A percentile compares a stretch with the other conserved stretches of the same genome.
These are phyloP conservation scores for Oligia strigilis DNA, from an alignment of 2,888 invertebrate genomes.

Conservation along the genomic window DNA sequence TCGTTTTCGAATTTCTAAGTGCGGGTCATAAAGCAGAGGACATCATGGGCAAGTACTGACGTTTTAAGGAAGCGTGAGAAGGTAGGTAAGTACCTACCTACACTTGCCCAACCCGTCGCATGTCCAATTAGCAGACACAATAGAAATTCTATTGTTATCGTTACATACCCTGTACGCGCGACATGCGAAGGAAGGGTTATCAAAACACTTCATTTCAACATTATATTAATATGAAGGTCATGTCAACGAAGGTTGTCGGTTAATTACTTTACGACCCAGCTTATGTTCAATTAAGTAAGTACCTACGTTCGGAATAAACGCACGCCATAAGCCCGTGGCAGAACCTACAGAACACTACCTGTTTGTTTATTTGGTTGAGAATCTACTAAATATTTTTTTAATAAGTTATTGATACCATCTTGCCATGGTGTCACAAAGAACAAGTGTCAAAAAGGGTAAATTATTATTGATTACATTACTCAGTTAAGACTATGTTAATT, in stretches of 20 bases:
- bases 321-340: no score
- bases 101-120: not conserved
- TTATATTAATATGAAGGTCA: constrained; percentile 14
- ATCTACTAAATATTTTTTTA: not conserved
- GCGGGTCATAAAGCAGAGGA: not conserved
- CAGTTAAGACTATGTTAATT: no score
- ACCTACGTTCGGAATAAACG: not conserved
- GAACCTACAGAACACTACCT: not conserved
- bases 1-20: not conserved
- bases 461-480: not conserved
- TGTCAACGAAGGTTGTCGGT: not conserved
- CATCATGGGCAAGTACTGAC: not conserved
- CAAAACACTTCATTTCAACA: not conserved
- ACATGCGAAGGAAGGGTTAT: no score
- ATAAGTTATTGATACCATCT: no score
- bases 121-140: no score
- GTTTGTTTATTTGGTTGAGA: not conserved
- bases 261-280: constrained; percentile 21
- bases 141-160: no score
- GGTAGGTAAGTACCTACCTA: not conserved
- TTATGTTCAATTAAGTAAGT: constrained; percentile 11
- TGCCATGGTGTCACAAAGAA: no score
- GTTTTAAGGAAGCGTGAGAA: not conserved
- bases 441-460: no score
- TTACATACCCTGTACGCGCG: no score